phyloP scores from a whole-genome alignment of 2,113 vertebrate species.

The Oceanodroma tethys region DNA sequence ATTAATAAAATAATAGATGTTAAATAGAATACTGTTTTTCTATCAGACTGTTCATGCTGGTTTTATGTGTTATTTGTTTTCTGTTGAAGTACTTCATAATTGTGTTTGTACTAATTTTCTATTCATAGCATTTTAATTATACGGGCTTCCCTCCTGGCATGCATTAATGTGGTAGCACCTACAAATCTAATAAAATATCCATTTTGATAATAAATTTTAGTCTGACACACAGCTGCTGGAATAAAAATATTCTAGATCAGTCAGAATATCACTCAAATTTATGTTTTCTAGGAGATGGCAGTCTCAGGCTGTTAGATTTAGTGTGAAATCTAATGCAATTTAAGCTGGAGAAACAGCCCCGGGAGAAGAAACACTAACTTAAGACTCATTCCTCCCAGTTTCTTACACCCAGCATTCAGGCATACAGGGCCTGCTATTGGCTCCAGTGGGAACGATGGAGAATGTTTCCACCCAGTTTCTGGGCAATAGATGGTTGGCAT shows the following conservation, averaged over 20 bases:
- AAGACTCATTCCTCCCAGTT: background rate
- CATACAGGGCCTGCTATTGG: background rate
- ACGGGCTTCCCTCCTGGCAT: background rate
- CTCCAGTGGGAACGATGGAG: background rate
- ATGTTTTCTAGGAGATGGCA: background rate
- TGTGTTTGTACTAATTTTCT: background rate
- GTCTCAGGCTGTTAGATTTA: background rate
- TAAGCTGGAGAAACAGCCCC: background rate
- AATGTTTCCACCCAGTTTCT: background rate
- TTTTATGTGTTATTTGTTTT: background rate
- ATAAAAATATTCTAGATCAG: background rate
- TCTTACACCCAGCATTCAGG: background rate
- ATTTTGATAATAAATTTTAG: background rate
- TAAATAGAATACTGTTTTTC: background rate
- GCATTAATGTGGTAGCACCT: background rate
- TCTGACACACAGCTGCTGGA: background rate
- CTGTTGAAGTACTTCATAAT: background rate
- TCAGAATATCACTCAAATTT: background rate
- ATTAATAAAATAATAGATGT: background rate
- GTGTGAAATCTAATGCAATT: background rate
- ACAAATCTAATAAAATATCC: background rate
- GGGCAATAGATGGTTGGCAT: background rate
- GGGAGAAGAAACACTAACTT: background rate
- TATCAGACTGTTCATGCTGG: background rate
- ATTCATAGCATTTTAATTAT: slow-evolving; percentile 7